Conservation (phyloP, 2,797 vertebrate species). For the Taeniopygia guttata region DNA sequence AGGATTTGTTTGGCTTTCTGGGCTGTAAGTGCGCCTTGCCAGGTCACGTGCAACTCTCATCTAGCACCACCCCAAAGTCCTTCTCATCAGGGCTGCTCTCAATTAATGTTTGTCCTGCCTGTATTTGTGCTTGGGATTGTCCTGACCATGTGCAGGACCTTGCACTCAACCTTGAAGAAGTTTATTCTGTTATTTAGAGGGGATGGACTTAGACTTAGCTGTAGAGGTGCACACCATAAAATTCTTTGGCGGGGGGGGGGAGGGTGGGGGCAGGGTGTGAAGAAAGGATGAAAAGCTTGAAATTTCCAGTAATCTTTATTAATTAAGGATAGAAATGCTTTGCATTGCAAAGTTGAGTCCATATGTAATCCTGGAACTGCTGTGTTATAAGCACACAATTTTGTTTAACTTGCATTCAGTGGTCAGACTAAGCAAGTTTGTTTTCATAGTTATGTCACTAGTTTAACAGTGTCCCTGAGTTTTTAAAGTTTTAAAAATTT, state of each 20-base stretch:
- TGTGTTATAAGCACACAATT: not conserved
- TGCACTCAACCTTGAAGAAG: not conserved
- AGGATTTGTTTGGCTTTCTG: not conserved
- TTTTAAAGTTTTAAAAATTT: not conserved
- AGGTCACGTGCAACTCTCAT: not conserved
- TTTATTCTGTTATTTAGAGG: not conserved
- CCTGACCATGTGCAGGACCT: fast-evolving
- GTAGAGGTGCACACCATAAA: not conserved
- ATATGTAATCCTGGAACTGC: not conserved
- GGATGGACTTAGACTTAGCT: not conserved
- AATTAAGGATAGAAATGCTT: not conserved
- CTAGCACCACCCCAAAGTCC: not conserved
- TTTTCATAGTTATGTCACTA: not conserved
- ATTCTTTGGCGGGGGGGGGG: fast-evolving
- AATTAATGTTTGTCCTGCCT: not conserved
- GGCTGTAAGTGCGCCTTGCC: no score
- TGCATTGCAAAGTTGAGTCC: not conserved
- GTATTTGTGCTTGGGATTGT: not conserved
- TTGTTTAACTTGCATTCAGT: not conserved
- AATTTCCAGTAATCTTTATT: not conserved
- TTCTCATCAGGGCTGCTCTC: not conserved
- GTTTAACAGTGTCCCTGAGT: not conserved
- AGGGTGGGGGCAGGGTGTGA: fast-evolving
- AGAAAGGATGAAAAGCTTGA: not conserved
- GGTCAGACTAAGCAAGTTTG: not conserved